Evolutionary conservation across 2,797 vertebrate species (phyloP).

Genomic region (Tauraco hartlaubi): DNA sequence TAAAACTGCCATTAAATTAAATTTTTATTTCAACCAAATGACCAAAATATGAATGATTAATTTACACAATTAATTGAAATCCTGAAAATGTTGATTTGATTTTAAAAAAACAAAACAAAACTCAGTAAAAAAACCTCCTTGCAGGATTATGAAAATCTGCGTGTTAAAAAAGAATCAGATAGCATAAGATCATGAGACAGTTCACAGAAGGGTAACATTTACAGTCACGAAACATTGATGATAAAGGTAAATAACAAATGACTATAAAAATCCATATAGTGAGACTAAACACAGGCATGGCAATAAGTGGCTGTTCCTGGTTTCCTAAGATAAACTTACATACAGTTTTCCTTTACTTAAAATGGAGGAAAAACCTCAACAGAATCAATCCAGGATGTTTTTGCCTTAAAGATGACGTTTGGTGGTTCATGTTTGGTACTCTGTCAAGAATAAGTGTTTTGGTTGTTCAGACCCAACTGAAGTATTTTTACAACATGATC

Average conservation of each 20-base stretch:
- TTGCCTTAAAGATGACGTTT: neutral
- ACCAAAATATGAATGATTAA: neutral
- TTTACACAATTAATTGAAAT: neutral
- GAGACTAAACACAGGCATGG: neutral
- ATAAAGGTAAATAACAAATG: neutral
- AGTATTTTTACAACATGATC: neutral
- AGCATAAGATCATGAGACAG: neutral
- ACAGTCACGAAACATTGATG: neutral
- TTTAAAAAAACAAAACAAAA: neutral
- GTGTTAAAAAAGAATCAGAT: neutral
- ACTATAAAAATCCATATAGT: neutral
- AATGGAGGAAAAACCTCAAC: neutral
- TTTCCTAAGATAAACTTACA: neutral
- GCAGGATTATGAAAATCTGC: neutral
- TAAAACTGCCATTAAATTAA: neutral
- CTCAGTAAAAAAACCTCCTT: too few relatives aligned
- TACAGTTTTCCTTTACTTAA: neutral
- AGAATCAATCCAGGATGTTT: neutral
- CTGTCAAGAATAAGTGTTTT: neutral
- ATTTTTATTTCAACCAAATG: neutral
- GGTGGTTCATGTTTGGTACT: neutral
- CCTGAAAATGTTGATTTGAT: neutral
- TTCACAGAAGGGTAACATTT: neutral
- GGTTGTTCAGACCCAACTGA: fast-evolving
- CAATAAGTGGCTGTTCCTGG: neutral